Evolutionary conservation across 2,113 vertebrate species (phyloP), one percentile per base, ranked within the genome.

Genomic region (Phalacrocorax pelagicus): DNA sequence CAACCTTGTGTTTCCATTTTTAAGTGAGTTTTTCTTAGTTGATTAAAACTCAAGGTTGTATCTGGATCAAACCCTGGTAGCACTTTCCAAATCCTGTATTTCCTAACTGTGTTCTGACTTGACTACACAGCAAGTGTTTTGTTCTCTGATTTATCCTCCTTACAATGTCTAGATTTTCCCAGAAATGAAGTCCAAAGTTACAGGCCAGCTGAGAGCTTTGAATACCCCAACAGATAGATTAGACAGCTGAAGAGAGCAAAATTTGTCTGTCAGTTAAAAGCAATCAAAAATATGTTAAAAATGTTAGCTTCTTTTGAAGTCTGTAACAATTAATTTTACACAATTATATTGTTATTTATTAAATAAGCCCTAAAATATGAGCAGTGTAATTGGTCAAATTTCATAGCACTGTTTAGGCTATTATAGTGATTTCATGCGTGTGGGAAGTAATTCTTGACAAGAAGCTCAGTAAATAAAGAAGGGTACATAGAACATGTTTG

Each of bases 381-480:
- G 10, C 17, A 46, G 6, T 57, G 19, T 55, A 86, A 73, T 46
- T 84, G 5, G 22, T 78, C 86, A 71, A 27, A 58, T 87, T 90
- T 79, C 27, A 40, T 21, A 67, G 34, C 14, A 70, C 42, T 34
- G 9, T 47, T 85, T 71, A 86, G 17, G 40, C 18, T 94, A 51
- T 90, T 84, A 38, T 6, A 67, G 34, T 67, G 54, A 63, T 92
- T 73, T 77, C 15, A 70, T 66, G 65, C 22, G 13, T 38, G 21
- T 58, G 10, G 58, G 16, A 94, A 86, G 20, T 38, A 82, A 40
- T 52, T 82, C n/a, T 79, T 86, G 15, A 85, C 13, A 23, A 18
- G 61, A 86, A 95, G 34, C 6, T 92, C 21, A 21, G 69, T 51
- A 93, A 90, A 94, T 71, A 86, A 88, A 52, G 18, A 23, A 65